Evolutionary conservation across 2,797 vertebrate genomes (phyloP).

Genomic region (Ficedula albicollis): DNA sequence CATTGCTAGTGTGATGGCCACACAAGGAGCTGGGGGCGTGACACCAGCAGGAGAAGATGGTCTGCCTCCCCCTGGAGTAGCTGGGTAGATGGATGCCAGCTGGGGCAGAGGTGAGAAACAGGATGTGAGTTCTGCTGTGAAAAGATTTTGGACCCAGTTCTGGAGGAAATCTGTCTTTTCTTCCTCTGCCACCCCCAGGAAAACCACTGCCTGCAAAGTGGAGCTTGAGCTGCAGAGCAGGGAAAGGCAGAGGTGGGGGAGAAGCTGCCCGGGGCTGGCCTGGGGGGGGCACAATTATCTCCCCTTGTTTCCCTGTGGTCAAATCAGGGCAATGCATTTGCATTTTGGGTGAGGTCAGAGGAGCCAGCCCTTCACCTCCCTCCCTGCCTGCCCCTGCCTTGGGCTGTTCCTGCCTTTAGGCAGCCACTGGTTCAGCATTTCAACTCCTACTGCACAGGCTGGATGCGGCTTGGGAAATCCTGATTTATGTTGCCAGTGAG

Average conservation of each 20-base stretch:
- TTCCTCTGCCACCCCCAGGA: neutral
- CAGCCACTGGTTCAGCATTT: neutral
- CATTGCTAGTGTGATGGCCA: neutral
- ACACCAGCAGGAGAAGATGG: accelerated
- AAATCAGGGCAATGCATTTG: neutral
- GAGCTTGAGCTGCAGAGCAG: accelerated
- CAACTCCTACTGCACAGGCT: neutral
- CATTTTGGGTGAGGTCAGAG: neutral
- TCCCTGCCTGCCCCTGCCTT: neutral
- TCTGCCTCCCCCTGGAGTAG: neutral
- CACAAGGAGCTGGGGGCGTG: neutral
- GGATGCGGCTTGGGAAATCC: neutral
- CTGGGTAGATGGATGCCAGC: no score
- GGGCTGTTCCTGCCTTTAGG: neutral
- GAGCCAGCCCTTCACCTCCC: neutral
- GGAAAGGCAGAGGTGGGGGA: neutral
- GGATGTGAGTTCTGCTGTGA: neutral
- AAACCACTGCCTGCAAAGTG: neutral
- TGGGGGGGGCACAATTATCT: neutral
- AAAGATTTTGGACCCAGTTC: neutral
- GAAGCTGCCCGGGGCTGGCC: neutral
- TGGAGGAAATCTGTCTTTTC: neutral
- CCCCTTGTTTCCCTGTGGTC: neutral
- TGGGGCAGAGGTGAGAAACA: neutral
- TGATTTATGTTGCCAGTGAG: neutral